Evolutionary conservation across 1,140 invertebrate genomes (phyloP).

Genomic region (Lepeophtheirus salmonis): DNA sequence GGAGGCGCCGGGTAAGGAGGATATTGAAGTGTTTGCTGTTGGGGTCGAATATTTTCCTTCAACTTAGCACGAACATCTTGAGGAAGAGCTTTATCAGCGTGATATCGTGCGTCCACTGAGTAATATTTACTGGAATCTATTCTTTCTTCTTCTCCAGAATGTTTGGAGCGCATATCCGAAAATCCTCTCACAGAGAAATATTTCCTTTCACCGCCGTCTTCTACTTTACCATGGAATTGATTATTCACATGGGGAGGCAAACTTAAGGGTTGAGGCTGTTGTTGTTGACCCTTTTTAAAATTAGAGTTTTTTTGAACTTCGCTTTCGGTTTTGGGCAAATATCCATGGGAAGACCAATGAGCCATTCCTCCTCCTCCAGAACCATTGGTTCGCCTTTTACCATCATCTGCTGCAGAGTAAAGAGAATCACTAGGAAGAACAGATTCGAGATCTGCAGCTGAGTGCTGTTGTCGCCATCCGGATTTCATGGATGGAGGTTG

Average conservation of each 20-base stretch:
- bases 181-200: conserved; percentile 5
- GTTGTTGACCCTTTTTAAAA: neutral
- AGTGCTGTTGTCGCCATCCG: neutral
- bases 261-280: neutral
- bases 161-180: neutral
- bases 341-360: conserved; percentile 18
- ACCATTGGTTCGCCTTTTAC: neutral
- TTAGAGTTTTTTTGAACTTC: neutral
- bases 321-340: conserved; percentile 10
- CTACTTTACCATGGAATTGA: too few relatives aligned
- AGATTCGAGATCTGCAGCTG: too few relatives aligned
- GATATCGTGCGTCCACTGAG: conserved; percentile 9
- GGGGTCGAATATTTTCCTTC: neutral
- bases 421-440: conserved; percentile 5
- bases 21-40: neutral
- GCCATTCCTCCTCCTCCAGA: conserved; percentile 3
- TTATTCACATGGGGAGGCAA: neutral
- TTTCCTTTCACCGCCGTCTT: neutral
- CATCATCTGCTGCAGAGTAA: neutral
- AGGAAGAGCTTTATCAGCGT: neutral
- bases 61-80: conserved; percentile 1
- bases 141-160: neutral
- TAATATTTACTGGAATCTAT: neutral
- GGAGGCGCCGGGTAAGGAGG: neutral
- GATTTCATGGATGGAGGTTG: too few relatives aligned